Evolutionary conservation across 2,888 invertebrate genomes (phyloP).

Genomic region (Pemphredon lugubris): DNA sequence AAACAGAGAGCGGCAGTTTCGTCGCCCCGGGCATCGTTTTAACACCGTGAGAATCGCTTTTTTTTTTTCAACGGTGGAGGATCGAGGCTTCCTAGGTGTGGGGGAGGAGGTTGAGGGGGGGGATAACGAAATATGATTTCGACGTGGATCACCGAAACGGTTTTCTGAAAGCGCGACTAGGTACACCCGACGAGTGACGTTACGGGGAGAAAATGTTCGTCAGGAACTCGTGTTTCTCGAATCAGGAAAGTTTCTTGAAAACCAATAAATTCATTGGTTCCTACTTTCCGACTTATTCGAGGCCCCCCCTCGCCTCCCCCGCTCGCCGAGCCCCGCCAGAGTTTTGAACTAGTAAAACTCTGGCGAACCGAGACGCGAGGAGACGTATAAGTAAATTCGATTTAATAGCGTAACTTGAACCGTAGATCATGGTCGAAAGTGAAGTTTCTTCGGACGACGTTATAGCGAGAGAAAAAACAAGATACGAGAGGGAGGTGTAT

Average conservation of each 20-base stretch:
- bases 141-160: too few species aligned
- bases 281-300: constrained; percentile 28
- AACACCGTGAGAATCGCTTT: neutral
- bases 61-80: too few species aligned
- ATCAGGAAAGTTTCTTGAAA: constrained; percentile 22
- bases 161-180: too few species aligned
- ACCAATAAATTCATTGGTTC: constrained; percentile 57
- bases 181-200: too few species aligned
- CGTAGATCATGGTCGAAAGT: constrained; percentile 36
- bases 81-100: too few species aligned
- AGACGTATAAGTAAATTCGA: constrained; percentile 56
- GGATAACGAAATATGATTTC: too few species aligned
- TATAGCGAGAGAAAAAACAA: constrained; percentile 28
- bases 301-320: constrained; percentile 6
- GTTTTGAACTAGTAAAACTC: constrained; percentile 45
- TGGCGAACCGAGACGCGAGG: constrained; percentile 38
- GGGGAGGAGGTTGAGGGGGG: too few species aligned
- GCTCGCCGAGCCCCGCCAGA: too few species aligned
- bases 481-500: constrained; percentile 5
- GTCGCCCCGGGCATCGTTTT: neutral
- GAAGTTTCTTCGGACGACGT: constrained; percentile 11
- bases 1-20: neutral
- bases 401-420: constrained; percentile 50
- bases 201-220: too few species aligned
- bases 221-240: constrained; percentile 21